Conservation (phyloP, 2,113 vertebrate genomes). For the Mustela lutreola region DNA sequence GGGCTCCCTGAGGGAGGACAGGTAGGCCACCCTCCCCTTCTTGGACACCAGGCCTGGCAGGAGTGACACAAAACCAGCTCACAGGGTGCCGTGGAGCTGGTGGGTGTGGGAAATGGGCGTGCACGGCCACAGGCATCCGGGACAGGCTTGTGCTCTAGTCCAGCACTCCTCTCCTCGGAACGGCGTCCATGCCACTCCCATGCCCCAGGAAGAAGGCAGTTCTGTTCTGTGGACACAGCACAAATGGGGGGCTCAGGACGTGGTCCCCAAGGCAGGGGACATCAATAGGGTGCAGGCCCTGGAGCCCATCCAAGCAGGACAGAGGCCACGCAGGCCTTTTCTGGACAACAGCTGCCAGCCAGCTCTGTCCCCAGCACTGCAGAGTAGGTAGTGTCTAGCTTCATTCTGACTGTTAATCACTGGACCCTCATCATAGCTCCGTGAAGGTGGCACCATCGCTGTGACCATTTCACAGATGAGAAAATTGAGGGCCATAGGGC, state of each 20-base stretch:
- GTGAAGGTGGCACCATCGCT: neutral
- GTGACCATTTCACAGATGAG: neutral
- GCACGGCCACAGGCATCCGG: accelerated
- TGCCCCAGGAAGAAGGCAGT: neutral
- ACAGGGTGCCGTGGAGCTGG: neutral
- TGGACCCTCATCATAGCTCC: neutral
- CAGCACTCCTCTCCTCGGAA: neutral
- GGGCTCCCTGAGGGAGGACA: neutral
- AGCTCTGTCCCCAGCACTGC: neutral
- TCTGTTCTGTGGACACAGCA: neutral
- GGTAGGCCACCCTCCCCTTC: neutral
- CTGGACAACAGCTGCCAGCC: neutral
- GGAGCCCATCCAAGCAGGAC: neutral
- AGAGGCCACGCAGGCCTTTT: neutral
- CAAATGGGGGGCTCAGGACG: neutral
- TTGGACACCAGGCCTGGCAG: neutral
- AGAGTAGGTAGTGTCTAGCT: neutral
- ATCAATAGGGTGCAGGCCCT: accelerated
- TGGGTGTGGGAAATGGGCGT: neutral
- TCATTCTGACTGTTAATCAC: neutral
- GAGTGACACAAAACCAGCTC: neutral
- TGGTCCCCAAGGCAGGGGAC: neutral
- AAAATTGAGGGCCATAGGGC: neutral
- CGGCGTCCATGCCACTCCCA: neutral
- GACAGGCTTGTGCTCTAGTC: neutral